phyloP scores from a whole-genome alignment of 2,113 vertebrate species.

The Orientallactaga bullata region DNA sequence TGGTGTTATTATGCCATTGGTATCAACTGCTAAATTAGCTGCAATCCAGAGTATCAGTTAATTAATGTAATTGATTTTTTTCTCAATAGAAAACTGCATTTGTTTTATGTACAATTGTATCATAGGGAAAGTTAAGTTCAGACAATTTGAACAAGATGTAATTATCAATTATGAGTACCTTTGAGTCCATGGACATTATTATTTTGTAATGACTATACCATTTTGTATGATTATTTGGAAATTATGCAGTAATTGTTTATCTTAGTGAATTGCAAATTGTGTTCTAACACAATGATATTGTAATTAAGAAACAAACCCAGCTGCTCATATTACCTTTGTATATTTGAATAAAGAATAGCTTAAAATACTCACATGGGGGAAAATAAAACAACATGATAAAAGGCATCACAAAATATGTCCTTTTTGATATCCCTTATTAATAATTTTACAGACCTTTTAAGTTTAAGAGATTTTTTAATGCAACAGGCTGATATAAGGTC shows the following conservation, averaged over 20 bases:
- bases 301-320: slow-evolving; percentile 80
- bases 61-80: slow-evolving; percentile 82
- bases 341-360: slow-evolving; percentile 85
- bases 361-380: slow-evolving; percentile 79
- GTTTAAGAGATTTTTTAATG: slow-evolving; percentile 88
- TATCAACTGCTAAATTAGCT: slow-evolving; percentile 65
- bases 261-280: slow-evolving; percentile 77
- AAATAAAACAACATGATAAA: slow-evolving; percentile 85
- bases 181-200: slow-evolving; percentile 72
- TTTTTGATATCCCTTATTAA: slow-evolving; percentile 84
- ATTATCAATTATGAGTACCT: slow-evolving; percentile 81
- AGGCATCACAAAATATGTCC: slow-evolving; percentile 82
- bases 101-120: slow-evolving; percentile 74
- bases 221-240: slow-evolving; percentile 83
- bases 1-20: not conserved
- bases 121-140: slow-evolving; percentile 74
- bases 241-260: slow-evolving; percentile 80
- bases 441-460: slow-evolving; percentile 87
- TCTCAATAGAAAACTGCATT: slow-evolving; percentile 64
- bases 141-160: slow-evolving; percentile 74
- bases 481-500: slow-evolving; percentile 82
- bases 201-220: slow-evolving; percentile 81
- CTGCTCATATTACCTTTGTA: slow-evolving; percentile 74
- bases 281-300: slow-evolving; percentile 72
- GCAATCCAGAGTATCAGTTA: slow-evolving; percentile 74